Evolutionary conservation across 1,140 invertebrate species (phyloP), one percentile per base, ranked within the genome.

Genomic region (Metaphire vulgaris): DNA sequence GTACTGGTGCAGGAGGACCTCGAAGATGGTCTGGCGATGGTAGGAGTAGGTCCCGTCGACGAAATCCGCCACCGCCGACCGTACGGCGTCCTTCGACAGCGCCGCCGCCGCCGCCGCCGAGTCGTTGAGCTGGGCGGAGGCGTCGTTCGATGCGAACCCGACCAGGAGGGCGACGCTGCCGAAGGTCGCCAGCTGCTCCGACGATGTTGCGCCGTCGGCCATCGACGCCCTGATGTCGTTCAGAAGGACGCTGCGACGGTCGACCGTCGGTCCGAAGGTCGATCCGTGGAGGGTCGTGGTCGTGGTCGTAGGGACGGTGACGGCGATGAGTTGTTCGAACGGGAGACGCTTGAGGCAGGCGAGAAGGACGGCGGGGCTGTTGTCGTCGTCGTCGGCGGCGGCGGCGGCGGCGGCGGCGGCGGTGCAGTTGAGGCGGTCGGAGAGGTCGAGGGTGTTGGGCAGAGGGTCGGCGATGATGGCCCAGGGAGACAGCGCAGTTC

Each of bases 1-100:
- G 85, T 99, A 99, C 84, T 98, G 95, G 86, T 98, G 97, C 79
- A 98, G 92, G 30, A 97, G 91, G 64, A 96, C 97, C 82, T 96
- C 95, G 87, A 96, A 96, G 84, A 99, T 97, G 86, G 99, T 96
- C 81, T 94, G 95, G 78, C 97, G 89, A 85, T 98, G 96, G 74
- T 83, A 95, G 82, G 91, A 92, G n/a, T 91, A 90, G 84, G 95
- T 92, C 84, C 94, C 92, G 29, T 94, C 92, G 66, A 90, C 88
- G 82, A 98, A 94, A 12, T 95, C 97, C 79, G 96, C 89, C 79
- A 98, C 90, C 81, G 97, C 95, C 84, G 92, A 91, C 33, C 96
- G 93, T 76, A 96, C 90, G 76, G 93, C 88, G 81, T 93, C 91
- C 67, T 34, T 21, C n/a, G 12, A 41, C 32, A 73, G 30, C 15